Percentiles rank a stretch among this genome's conserved stretches.
These are phyloP conservation scores for Diplolepis rosae DNA, from an alignment of 2,888 invertebrate species.

Conservation along the genomic window DNA sequence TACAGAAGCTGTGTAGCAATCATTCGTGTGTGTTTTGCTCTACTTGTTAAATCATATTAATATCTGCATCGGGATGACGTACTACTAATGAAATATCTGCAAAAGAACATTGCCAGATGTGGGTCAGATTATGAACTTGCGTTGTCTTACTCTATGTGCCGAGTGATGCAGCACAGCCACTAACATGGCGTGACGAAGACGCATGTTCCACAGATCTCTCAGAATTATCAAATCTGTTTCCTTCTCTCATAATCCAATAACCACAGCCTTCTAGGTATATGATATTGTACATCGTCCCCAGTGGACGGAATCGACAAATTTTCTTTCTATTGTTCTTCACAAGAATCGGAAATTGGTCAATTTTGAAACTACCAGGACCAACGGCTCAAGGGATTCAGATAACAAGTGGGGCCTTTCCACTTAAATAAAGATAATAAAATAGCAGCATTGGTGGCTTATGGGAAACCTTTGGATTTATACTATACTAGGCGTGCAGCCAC, in stretches of 20 bases:
- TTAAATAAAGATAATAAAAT: not conserved
- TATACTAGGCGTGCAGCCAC: not conserved
- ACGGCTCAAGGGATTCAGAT: slow-evolving; percentile 31
- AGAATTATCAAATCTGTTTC: too few relatives aligned
- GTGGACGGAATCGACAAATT: too few relatives aligned
- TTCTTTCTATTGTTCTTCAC: not conserved
- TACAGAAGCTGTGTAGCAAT: not conserved
- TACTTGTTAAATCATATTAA: slow-evolving; percentile 62
- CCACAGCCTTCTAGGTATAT: not conserved
- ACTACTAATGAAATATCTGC: slow-evolving; percentile 17
- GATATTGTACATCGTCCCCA: not conserved
- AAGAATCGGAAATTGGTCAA: not conserved
- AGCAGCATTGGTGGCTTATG: not conserved
- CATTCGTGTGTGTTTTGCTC: slow-evolving; percentile 50
- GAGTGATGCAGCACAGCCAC: slow-evolving; percentile 28
- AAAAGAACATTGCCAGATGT: slow-evolving; percentile 56
- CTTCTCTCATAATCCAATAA: not conserved
- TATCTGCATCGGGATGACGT: slow-evolving; percentile 57
- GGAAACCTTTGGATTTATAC: not conserved
- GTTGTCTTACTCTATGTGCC: slow-evolving; percentile 28
- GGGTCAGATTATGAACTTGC: slow-evolving; percentile 63
- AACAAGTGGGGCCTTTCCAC: slow-evolving; percentile 18
- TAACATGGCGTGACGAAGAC: slow-evolving; percentile 19
- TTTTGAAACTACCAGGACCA: not conserved
- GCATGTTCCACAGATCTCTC: slow-evolving; percentile 31